Conservation (phyloP, 2,888 invertebrate species). For the Ligdia adustata region DNA sequence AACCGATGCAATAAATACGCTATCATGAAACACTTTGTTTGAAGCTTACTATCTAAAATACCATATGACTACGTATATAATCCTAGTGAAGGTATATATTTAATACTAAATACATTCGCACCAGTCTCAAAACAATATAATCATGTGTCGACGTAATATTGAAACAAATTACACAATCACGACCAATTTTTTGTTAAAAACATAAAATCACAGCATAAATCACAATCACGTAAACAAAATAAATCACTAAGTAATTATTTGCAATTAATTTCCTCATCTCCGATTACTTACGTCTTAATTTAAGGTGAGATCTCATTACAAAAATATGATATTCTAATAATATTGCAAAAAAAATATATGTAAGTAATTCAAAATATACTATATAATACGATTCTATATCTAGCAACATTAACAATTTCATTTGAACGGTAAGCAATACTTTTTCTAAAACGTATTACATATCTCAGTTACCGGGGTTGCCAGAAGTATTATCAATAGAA, state of each 20-base stretch:
- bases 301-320: constrained; percentile 66
- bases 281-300: constrained; percentile 46
- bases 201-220: constrained; percentile 73
- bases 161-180: constrained; percentile 47
- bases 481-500: constrained; percentile 53
- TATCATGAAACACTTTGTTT: constrained; percentile 30
- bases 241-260: not conserved
- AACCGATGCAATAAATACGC: constrained; percentile 27
- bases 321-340: constrained; percentile 68
- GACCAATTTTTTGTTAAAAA: constrained; percentile 41
- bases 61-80: constrained; percentile 28
- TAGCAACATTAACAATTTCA: constrained; percentile 77
- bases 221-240: constrained; percentile 53
- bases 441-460: constrained; percentile 59
- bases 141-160: constrained; percentile 35
- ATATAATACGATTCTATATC: constrained; percentile 53
- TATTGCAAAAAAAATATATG: constrained; percentile 68
- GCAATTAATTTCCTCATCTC: not conserved
- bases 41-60: constrained; percentile 32
- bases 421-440: constrained; percentile 77
- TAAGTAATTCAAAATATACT: constrained; percentile 60
- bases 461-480: constrained; percentile 56
- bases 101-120: constrained; percentile 50
- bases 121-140: constrained; percentile 61
- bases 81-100: constrained; percentile 34